A percentile compares a stretch with the other conserved stretches of the same genome.
Evolutionary conservation across 1,140 invertebrate species (phyloP).

Genomic region (Zaprionus taronus): DNA sequence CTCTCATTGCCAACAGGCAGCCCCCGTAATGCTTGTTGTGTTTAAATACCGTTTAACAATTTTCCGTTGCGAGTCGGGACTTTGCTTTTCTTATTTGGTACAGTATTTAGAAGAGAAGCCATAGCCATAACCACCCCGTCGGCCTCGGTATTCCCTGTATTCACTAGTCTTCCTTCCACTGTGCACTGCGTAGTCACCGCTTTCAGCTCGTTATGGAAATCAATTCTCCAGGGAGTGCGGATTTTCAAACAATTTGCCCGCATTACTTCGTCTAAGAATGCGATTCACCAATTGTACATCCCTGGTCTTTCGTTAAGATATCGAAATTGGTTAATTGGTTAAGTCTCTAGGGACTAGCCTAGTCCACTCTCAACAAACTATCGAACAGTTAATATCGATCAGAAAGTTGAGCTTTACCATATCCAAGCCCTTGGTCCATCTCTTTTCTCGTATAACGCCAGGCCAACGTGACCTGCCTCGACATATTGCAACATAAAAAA

Average conservation of each 20-base stretch:
- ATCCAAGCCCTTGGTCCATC: too few relatives aligned
- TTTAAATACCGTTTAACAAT: slow-evolving; percentile 83
- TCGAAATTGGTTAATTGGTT: too few relatives aligned
- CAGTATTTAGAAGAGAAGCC: slow-evolving; percentile 28
- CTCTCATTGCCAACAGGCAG: slow-evolving; percentile 17
- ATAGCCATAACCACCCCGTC: slow-evolving; percentile 45
- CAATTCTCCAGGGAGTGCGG: slow-evolving; percentile 53
- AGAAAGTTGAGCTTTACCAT: too few relatives aligned
- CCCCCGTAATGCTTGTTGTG: slow-evolving; percentile 50
- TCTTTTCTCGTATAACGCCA: too few relatives aligned
- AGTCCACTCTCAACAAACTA: too few relatives aligned
- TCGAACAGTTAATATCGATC: too few relatives aligned
- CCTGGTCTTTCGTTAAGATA: too few relatives aligned
- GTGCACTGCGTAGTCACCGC: not conserved
- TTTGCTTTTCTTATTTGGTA: slow-evolving; percentile 36
- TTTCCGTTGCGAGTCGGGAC: slow-evolving; percentile 60
- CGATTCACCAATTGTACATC: too few relatives aligned
- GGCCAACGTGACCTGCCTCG: too few relatives aligned
- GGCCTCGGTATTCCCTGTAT: slow-evolving; percentile 3
- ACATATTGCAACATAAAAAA: too few relatives aligned
- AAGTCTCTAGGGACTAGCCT: too few relatives aligned
- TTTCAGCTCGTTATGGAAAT: slow-evolving; percentile 49
- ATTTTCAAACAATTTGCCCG: slow-evolving; percentile 76
- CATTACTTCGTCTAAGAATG: slow-evolving; percentile 43
- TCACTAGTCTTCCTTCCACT: slow-evolving; percentile 8